Base-by-base conservation (phyloP, 2,888 invertebrate species). In the Andrena dorsata region DNA sequence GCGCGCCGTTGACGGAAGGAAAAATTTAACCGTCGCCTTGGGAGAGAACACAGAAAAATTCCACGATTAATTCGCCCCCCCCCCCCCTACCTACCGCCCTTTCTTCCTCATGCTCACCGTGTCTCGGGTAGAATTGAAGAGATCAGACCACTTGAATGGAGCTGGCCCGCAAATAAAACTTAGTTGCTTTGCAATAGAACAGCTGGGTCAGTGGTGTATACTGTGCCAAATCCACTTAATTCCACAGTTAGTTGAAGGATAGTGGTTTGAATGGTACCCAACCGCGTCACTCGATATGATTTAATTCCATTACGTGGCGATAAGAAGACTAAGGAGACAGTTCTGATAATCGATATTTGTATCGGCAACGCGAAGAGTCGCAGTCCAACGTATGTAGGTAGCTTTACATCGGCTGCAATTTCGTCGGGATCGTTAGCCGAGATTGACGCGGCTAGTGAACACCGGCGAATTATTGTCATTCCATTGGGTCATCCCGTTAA, bases 401-500 rank as follows among this genome's bases (percentile, higher is more conserved):
- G 16, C 41, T 72, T 61, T 49, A 66, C 64, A 65, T 20, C 61
- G 65, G 53, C 70, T 26, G 58, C 61, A 70, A 65, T 72, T 83
- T 63, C 72, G 70, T 70, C 8, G 56, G 32, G 68, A 81, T 86
- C 65, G 71, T 89, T 83, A 78, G 71, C 82, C 63, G 71, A 68
- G 76, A 84, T 84, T 86, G 86, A 88, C 84, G 76, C 73, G 76
- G 63, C 76, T 32, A 69, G 70, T 78, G 83, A 82, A 84, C 77
- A 72, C 70, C 61, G 76, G 73, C 76, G 74, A 80, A 84, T 76
- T 81, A 86, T 88, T 83, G 88, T 80, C 86, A 86, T 83, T 86
- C 86, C 88, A 88, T 88, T 84, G 88, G 88, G 88, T 83, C 83
- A 83, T 88, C 86, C 84, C 85, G 87, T 89, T 87, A 87, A 84